Evolutionary conservation across 2,888 invertebrate species (phyloP).

Genomic region (Tipula confusa): DNA sequence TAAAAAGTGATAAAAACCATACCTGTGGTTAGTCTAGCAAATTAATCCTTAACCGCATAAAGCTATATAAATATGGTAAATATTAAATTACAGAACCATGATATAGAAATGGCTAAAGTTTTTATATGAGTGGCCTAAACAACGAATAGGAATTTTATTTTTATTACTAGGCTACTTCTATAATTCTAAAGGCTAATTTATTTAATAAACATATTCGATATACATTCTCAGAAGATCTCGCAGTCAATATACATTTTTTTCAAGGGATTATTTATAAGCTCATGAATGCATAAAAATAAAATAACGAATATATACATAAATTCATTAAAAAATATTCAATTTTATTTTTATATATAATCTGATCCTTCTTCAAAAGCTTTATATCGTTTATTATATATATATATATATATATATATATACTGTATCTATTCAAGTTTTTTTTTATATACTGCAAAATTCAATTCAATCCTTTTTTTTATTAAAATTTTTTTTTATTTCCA

Average conservation of each 20-base stretch:
- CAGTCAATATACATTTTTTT: background rate
- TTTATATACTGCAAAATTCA: background rate
- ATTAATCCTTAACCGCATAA: too few relatives aligned
- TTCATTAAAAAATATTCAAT: background rate
- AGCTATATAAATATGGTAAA: too few relatives aligned
- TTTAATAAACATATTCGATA: background rate
- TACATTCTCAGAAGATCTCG: background rate
- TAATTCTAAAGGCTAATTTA: background rate
- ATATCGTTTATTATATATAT: background rate
- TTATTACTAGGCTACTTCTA: background rate
- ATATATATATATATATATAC: too few relatives aligned
- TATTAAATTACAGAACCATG: too few relatives aligned
- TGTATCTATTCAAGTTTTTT: background rate
- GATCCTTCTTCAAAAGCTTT: background rate
- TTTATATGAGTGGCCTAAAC: too few relatives aligned
- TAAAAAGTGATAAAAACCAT: too few relatives aligned
- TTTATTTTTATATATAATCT: background rate
- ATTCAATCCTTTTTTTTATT: background rate
- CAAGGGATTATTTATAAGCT: background rate
- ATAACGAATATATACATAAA: background rate
- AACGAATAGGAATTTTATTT: background rate
- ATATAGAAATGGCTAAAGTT: too few relatives aligned
- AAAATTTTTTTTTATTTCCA: background rate
- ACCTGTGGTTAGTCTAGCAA: too few relatives aligned
- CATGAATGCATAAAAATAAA: background rate